Conservation (phyloP, 2,888 invertebrate species). For the Meganola albula region DNA sequence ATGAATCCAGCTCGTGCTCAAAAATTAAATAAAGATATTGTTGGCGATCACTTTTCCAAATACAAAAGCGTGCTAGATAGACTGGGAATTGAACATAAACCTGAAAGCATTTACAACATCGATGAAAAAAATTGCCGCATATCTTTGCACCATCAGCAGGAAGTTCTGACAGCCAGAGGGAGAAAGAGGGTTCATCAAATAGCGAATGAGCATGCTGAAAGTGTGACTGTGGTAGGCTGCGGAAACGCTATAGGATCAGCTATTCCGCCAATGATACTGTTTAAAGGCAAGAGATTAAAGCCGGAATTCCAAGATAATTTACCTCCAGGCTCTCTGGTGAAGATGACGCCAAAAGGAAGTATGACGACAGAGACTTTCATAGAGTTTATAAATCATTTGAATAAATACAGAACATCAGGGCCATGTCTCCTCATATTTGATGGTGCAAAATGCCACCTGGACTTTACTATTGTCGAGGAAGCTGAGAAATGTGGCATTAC, state of each 20-base stretch:
- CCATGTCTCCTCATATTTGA: slow-evolving; percentile 20
- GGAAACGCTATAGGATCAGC: slow-evolving; percentile 10
- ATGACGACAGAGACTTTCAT: slow-evolving; percentile 20
- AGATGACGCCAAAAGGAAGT: slow-evolving; percentile 16
- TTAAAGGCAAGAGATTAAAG: slow-evolving; percentile 18
- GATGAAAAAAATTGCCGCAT: slow-evolving; percentile 13
- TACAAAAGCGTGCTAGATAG: slow-evolving; percentile 11
- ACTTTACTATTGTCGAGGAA: slow-evolving; percentile 17
- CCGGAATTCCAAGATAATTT: slow-evolving; percentile 19
- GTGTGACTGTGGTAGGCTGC: slow-evolving; percentile 22
- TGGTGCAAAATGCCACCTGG: slow-evolving; percentile 18
- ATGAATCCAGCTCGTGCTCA: not conserved
- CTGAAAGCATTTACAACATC: slow-evolving; percentile 21
- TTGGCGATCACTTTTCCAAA: not conserved
- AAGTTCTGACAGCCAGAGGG: slow-evolving; percentile 20
- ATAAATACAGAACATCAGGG: slow-evolving; percentile 17
- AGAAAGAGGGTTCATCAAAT: slow-evolving; percentile 20
- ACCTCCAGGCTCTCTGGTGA: slow-evolving; percentile 12
- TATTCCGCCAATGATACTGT: slow-evolving; percentile 21
- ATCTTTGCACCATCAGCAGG: slow-evolving; percentile 17
- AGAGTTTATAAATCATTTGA: slow-evolving; percentile 20
- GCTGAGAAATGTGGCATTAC: slow-evolving; percentile 17
- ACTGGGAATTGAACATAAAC: slow-evolving; percentile 19
- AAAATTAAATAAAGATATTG: not conserved
- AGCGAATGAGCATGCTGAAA: slow-evolving; percentile 24